Evolutionary conservation across 1,140 invertebrate genomes (phyloP), one percentile per base, ranked within the genome.

Genomic region (Leptopilina boulardi): DNA sequence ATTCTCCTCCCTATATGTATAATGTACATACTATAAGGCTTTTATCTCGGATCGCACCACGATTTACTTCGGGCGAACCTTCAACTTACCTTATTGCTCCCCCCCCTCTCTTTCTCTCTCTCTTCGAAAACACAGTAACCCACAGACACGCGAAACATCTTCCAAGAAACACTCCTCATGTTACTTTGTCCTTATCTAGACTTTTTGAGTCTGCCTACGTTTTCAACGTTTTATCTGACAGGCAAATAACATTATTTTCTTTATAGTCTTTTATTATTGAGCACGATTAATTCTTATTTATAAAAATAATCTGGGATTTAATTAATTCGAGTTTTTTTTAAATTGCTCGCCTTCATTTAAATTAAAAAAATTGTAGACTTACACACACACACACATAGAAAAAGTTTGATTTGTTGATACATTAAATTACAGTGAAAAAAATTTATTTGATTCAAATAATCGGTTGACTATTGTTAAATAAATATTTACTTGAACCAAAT

Each of bases 61-160:
- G 74, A 82, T 77, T 79, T 80, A 74, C 78, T 82, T 81, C 77
- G 70, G 66, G 47, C 41, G 71, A 66, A 78, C 74, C 51, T 73
- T 74, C 51, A 75, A 73, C 42, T 38, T 73, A 72, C 34, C 74
- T 76, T 72, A 30, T 72, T 47, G 38, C 59, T 38, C n/a, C n/a
- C n/a, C n/a, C n/a, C n/a, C n/a, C n/a, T n/a, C n/a, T n/a, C n/a
- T n/a, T n/a, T n/a, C n/a, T n/a, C n/a, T n/a, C n/a, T n/a, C 30
- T 47, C 70, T 71, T 66, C 79, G 79, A 78, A 83, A 84, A 82
- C 74, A 78, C 76, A 76, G 78, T 80, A 73, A 80, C 80, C 75
- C 70, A 80, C 75, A 82, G 79, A 78, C 79, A 74, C 76, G 74
- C 42, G 75, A 79, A 79, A 79, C 77, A 82, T 73, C 74, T 81